Percentiles rank a stretch among this genome's conserved stretches.
These are phyloP conservation scores for Xiphias gladius DNA, from an alignment of 2,113 vertebrate genomes.

Conservation along the genomic window DNA sequence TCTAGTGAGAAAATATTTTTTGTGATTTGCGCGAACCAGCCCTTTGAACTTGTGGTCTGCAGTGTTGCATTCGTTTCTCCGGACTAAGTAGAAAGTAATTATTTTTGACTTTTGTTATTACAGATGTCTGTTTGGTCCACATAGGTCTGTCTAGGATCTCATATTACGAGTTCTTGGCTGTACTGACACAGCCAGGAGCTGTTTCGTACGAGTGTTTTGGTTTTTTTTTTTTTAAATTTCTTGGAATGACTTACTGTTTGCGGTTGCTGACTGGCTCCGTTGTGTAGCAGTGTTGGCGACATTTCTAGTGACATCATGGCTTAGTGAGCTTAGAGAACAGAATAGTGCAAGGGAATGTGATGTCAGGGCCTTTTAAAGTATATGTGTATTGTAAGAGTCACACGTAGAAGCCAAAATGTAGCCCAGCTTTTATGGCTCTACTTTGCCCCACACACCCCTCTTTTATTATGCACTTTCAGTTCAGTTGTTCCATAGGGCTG, in stretches of 20 bases:
- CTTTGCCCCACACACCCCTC: slow-evolving; percentile 10
- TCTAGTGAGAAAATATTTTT: background rate
- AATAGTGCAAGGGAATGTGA: background rate
- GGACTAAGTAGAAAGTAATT: background rate
- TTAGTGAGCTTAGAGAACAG: slow-evolving; percentile 9
- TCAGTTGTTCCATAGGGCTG: background rate
- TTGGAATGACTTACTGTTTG: slow-evolving; percentile 11
- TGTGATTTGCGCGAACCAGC: background rate
- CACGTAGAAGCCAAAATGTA: slow-evolving; percentile 1
- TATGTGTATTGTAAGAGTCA: background rate
- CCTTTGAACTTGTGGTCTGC: background rate
- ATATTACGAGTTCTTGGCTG: background rate
- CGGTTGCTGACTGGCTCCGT: slow-evolving; percentile 18
- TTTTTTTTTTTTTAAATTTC: background rate
- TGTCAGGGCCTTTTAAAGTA: slow-evolving; percentile 14
- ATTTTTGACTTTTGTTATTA: background rate
- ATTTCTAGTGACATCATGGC: slow-evolving; percentile 28
- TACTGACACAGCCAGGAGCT: background rate
- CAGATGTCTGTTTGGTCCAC: background rate
- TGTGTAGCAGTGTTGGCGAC: slow-evolving; percentile 24
- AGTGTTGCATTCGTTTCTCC: background rate
- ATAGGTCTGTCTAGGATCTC: background rate
- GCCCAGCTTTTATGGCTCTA: slow-evolving; percentile 2
- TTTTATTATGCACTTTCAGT: background rate
- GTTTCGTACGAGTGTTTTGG: slow-evolving; percentile 14